phyloP scores from a whole-genome alignment of 2,888 invertebrate genomes.

The Macrosiphum euphorbiae region DNA sequence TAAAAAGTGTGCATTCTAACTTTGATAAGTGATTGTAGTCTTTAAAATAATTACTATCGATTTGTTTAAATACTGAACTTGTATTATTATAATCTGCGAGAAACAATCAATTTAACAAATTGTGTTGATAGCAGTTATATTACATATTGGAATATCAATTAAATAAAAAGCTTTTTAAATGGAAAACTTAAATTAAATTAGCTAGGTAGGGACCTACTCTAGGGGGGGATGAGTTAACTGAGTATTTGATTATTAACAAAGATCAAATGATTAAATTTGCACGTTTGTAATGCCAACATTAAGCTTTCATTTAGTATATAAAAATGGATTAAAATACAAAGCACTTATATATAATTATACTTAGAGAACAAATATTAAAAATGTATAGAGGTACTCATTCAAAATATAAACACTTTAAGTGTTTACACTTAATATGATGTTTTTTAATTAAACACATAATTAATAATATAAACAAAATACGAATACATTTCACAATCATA shows the following conservation, averaged over 20 bases:
- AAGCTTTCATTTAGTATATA: background rate
- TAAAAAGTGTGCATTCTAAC: background rate
- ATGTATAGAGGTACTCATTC: background rate
- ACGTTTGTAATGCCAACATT: background rate
- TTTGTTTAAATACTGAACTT: background rate
- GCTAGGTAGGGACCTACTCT: background rate
- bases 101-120: background rate
- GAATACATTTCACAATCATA: background rate
- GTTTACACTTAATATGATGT: background rate
- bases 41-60: background rate
- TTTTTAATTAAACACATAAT: background rate
- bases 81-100: background rate
- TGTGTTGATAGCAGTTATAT: background rate
- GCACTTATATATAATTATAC: background rate
- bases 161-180: constrained; percentile 48
- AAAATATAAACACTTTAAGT: too few species aligned
- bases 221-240: background rate
- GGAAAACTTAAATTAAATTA: background rate
- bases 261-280: background rate
- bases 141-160: constrained; percentile 27
- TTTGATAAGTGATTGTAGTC: background rate
- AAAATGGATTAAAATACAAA: background rate
- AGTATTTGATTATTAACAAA: background rate
- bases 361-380: background rate
- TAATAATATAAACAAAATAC: background rate